A percentile compares a stretch with the other conserved stretches of the same genome.
Conservation (phyloP, 2,888 invertebrate genomes). For the Drosophila siamana region DNA sequence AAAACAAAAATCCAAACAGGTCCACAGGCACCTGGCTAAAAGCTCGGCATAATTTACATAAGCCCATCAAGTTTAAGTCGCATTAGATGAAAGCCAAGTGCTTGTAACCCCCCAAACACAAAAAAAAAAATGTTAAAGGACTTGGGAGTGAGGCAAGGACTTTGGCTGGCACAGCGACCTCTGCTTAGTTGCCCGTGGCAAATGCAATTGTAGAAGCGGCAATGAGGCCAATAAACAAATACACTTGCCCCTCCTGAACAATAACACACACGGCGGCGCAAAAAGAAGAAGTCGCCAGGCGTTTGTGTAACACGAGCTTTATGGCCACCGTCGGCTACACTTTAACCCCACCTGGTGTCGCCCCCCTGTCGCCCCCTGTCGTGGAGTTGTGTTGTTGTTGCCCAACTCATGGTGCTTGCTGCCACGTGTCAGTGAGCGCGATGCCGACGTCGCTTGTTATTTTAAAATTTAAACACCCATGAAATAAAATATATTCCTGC, state of each 20-base stretch:
- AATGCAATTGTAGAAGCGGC: conserved; percentile 76
- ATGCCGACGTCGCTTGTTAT: conserved; percentile 72
- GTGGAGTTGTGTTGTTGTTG: conserved; percentile 8
- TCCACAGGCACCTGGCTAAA: conserved; percentile 25
- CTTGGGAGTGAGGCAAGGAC: conserved; percentile 4
- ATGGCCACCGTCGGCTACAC: conserved; percentile 54
- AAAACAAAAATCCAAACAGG: neutral
- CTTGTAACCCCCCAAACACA: conserved; percentile 37
- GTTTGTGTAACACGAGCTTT: conserved; percentile 54
- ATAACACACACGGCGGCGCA: conserved; percentile 34
- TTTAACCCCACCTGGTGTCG: conserved; percentile 63
- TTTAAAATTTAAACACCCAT: conserved; percentile 82
- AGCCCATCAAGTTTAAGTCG: conserved; percentile 76
- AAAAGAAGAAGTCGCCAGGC: conserved; percentile 47
- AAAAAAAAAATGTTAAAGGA: neutral
- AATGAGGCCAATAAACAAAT: conserved; percentile 78
- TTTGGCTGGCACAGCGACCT: conserved; percentile 3
- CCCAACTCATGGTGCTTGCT: conserved; percentile 19
- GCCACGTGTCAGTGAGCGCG: conserved; percentile 74
- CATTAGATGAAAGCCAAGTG: conserved; percentile 74
- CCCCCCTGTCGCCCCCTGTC: conserved; percentile 46
- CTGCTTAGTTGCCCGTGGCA: conserved; percentile 77
- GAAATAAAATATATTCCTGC: conserved; percentile 73
- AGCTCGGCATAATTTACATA: conserved; percentile 66
- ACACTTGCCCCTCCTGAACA: conserved; percentile 55